A percentile compares a stretch with the other conserved stretches of the same genome.
phyloP scores from a whole-genome alignment of 2,888 invertebrate species.

The Dioctria rufipes region DNA sequence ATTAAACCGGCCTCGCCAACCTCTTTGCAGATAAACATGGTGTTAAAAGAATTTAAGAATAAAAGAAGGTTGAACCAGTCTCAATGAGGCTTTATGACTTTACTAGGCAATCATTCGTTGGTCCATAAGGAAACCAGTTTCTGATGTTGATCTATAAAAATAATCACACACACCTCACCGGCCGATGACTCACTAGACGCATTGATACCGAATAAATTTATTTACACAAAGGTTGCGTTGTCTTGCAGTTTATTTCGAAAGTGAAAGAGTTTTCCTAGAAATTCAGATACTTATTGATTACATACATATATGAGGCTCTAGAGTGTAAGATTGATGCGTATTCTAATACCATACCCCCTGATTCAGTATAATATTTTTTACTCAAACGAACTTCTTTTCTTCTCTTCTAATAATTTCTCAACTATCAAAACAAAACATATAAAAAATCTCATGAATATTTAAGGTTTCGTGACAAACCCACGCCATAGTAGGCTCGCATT shows the following conservation, averaged over 20 bases:
- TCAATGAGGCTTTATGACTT: not conserved
- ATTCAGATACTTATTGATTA: not conserved
- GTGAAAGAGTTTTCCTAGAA: conserved; percentile 19
- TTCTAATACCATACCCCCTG: no score
- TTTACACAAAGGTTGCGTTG: not conserved
- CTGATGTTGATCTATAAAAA: not conserved
- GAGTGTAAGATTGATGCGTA: no score
- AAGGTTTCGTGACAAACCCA: conserved; percentile 8
- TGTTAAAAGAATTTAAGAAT: not conserved
- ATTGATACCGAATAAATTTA: not conserved
- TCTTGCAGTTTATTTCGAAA: conserved; percentile 27
- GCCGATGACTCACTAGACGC: not conserved
- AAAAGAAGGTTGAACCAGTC: not conserved
- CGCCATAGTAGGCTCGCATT: not conserved
- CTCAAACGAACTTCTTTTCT: not conserved
- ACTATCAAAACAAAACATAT: not conserved
- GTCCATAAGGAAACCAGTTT: conserved; percentile 47
- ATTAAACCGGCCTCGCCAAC: not conserved
- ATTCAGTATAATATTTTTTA: no score
- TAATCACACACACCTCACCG: conserved; percentile 1
- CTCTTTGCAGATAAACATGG: not conserved
- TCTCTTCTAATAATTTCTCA: not conserved
- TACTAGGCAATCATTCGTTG: not conserved
- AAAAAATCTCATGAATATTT: conserved; percentile 18
- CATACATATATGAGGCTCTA: no score